Percentiles rank a stretch among this genome's conserved stretches.
Conservation (phyloP, 35 echinoderm and acorn worm genomes). For the Acanthaster planci region DNA sequence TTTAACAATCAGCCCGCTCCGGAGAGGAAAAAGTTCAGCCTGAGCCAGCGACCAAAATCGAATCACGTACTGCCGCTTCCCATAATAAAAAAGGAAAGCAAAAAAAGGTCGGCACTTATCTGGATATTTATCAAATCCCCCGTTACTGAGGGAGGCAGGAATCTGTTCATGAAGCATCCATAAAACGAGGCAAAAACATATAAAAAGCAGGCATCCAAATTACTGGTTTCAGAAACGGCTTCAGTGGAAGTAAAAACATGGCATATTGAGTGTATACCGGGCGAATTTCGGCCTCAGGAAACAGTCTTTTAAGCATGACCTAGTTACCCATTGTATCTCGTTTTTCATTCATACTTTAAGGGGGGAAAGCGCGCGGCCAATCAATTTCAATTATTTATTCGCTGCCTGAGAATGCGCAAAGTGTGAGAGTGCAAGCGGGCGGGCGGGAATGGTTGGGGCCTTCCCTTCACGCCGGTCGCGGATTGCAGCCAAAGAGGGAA, state of each 20-base stretch:
- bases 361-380: neutral
- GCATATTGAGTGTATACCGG: too few relatives aligned
- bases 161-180: too few relatives aligned
- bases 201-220: too few relatives aligned
- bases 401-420: neutral
- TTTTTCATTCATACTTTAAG: conserved; percentile 1
- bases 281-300: neutral
- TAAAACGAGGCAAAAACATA: too few relatives aligned
- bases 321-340: conserved; percentile 8
- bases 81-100: neutral
- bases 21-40: neutral
- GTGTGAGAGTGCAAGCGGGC: neutral
- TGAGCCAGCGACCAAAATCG: neutral
- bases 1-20: neutral
- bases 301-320: neutral
- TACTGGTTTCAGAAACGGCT: too few relatives aligned
- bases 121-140: neutral
- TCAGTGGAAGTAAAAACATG: too few relatives aligned
- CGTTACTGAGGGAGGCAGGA: too few relatives aligned
- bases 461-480: too few relatives aligned
- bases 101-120: neutral
- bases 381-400: conserved; percentile 30
- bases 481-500: too few relatives aligned
- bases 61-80: conserved; percentile 9
- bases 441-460: neutral